Evolutionary conservation across 2,888 invertebrate species (phyloP), one percentile per base, ranked within the genome.

Genomic region (Dicyrtomina minuta): DNA sequence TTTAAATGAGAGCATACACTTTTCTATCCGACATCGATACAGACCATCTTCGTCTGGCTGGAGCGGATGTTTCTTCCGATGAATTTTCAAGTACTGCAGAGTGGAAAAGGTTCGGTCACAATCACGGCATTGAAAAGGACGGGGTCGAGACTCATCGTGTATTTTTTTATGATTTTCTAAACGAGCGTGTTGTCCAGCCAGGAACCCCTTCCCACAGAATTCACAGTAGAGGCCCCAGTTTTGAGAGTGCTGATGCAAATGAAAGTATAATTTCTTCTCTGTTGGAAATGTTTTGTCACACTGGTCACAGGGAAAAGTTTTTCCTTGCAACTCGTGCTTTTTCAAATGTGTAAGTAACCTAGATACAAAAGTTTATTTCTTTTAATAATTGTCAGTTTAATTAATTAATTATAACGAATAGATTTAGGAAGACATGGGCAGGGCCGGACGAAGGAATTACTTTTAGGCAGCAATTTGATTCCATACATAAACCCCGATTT

Each of bases 1-100:
- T 26, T 46, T 33, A 17, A 62, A 62, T 17, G 33, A 27, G 24
- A 17, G 10, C 1, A n/a, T 17, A 13, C 62, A 62, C 13, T n/a
- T 20, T 13, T 27, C 49, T 10, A 46, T 13, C 5, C 2, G 12
- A 51, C 46, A 62, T 3, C 17, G 20, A 49, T 62, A 46, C 46
- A 62, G 27, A n/a, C 58, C 58, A n/a, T 58, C 58, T 5, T 62
- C 62, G n/a, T 15, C 46, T 51, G 62, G 46, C 17, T 46, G 62
- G 8, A 46, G 44, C 0, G 62, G 62, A 49, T 62, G 62, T 17
- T 62, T 62, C 49, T 49, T 62, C n/a, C 26, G 46, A 33, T 62
- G 62, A 51, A 62, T 62, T 17, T 62, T 20, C 20, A 62, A 27
- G 17, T 62, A 62, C 26, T 62, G 62, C 17, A 44, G 44, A 10